phyloP scores from a whole-genome alignment of 2,113 vertebrate genomes.

The Trichomycterus rosablanca region DNA sequence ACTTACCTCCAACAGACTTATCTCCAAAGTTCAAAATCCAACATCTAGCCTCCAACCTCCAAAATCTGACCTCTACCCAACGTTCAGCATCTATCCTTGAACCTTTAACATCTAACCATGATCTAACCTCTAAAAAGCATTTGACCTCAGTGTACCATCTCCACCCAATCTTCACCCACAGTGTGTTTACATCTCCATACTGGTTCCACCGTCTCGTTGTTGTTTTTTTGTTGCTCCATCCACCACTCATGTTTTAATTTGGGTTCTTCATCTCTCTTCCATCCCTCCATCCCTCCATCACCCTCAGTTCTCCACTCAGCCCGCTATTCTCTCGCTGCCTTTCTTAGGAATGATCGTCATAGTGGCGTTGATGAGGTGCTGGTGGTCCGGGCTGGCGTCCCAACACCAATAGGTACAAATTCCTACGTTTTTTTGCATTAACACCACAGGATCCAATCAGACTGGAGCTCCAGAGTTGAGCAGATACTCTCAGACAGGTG shows the following conservation, averaged over 20 bases:
- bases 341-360: slow-evolving; percentile 90
- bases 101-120: too few relatives aligned
- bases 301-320: slow-evolving; percentile 66
- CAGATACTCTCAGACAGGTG: too few relatives aligned
- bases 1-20: too few relatives aligned
- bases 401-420: slow-evolving; percentile 78
- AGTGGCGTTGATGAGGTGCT: slow-evolving; percentile 87
- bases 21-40: too few relatives aligned
- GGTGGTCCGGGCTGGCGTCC: slow-evolving; percentile 84
- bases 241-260: too few relatives aligned
- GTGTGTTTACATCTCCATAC: too few relatives aligned
- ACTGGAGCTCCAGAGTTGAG: too few relatives aligned
- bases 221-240: too few relatives aligned
- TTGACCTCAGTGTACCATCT: not conserved
- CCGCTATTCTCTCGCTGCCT: slow-evolving; percentile 78
- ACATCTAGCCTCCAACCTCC: not conserved
- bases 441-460: too few relatives aligned
- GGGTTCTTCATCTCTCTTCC: slow-evolving; percentile 23
- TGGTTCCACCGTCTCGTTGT: too few relatives aligned
- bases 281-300: slow-evolving; percentile 50
- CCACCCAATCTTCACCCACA: slow-evolving; percentile 5
- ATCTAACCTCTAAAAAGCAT: too few relatives aligned
- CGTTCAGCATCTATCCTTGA: not conserved
- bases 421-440: too few relatives aligned
- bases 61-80: not conserved